Evolutionary conservation across 2,888 invertebrate species (phyloP), one percentile per base, ranked within the genome.

Genomic region (Augiades crinisus): DNA sequence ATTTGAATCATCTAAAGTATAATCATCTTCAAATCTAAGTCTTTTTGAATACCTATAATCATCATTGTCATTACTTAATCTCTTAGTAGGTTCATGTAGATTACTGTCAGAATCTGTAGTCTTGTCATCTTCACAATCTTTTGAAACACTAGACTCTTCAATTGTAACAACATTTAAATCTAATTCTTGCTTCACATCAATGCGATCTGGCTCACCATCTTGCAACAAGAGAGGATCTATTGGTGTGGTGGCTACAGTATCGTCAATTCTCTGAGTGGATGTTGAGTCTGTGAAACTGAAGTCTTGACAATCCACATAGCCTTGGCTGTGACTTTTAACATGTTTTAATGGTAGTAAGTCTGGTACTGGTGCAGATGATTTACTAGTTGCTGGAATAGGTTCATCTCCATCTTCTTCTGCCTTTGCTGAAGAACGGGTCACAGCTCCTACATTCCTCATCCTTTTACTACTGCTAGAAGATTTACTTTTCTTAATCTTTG

Each of bases 401-500:
- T 86, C 84, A 56, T 87, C 86, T 16, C 65, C 51, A 27, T 63
- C 59, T 47, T 86, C 87, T 68, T 91, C 85, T 53, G 81, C 85
- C 64, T 84, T 91, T 8, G 92, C 81, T 45, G 92, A 91, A 12
- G 93, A 92, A 50, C 94, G 75, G 10, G 93, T 94, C 31, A 93
- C 92, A 53, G 93, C 93, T 51, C 93, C 93, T n/a, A 92, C 92
- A 41, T 93, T 93, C 37, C 93, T 67, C 75, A 89, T 73, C 60
- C 83, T 78, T 69, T 89, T 90, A 62, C 88, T 87, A 54, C 72
- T 82, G 59, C 86, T 81, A 47, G 87, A 81, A 47, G 84, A 88
- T 70, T 89, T 89, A 65, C 81, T 88, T 57, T 89, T 90, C 58
- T 90, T 90, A 40, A 89, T 82, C 75, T 90, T 88, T 61, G 89